Conservation (phyloP, 2,888 invertebrate species). For the Macrophya annulata region DNA sequence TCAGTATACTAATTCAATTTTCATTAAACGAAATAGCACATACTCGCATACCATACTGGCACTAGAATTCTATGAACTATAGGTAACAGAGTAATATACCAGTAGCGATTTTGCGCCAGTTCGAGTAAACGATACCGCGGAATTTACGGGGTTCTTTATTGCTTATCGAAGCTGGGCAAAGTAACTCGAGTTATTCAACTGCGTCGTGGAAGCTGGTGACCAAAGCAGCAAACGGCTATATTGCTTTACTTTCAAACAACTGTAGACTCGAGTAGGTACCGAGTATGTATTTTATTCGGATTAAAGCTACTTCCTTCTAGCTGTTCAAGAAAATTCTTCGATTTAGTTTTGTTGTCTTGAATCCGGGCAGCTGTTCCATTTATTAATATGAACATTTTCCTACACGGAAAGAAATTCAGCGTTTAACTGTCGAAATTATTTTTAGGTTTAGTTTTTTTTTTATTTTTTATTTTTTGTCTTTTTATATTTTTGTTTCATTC, state of each 20-base stretch:
- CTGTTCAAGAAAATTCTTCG: background rate
- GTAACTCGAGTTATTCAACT: constrained; percentile 51
- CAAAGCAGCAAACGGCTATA: constrained; percentile 37
- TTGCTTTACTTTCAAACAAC: constrained; percentile 49
- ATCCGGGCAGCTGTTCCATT: background rate
- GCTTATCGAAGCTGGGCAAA: constrained; percentile 36
- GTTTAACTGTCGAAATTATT: background rate
- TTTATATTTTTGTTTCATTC: no score
- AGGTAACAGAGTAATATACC: background rate
- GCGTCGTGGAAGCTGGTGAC: constrained; percentile 29
- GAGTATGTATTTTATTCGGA: constrained; percentile 10
- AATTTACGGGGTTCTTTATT: constrained; percentile 43
- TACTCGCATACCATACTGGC: background rate
- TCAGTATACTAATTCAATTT: background rate
- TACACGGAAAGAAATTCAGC: background rate
- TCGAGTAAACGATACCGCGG: constrained; percentile 18
- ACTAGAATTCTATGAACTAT: background rate
- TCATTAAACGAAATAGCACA: background rate
- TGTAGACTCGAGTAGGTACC: background rate
- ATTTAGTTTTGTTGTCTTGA: background rate
- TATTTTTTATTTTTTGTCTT: no score
- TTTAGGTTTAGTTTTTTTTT: no score
- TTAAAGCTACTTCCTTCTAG: background rate
- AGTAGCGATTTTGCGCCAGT: constrained; percentile 13
- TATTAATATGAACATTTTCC: background rate